These are phyloP conservation scores for Varanus komodoensis DNA, from an alignment of 2,113 vertebrate species.

Conservation along the genomic window DNA sequence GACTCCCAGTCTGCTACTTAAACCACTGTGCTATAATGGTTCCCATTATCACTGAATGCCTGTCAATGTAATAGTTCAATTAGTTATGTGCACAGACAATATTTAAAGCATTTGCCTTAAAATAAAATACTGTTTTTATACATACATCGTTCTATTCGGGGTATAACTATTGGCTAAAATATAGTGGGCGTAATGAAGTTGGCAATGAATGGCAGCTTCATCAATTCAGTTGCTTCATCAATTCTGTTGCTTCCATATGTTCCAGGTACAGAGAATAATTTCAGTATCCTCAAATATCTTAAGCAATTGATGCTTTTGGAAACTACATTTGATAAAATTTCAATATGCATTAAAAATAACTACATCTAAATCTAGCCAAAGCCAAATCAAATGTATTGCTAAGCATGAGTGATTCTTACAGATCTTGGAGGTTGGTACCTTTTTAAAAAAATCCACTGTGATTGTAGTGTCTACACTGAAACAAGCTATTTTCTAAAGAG, in stretches of 20 bases:
- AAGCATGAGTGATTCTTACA: accelerated
- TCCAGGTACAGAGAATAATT: conserved; percentile 73
- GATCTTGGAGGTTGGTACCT: neutral
- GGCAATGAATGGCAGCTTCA: conserved; percentile 80
- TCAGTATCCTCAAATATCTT: conserved; percentile 29
- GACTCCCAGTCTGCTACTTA: too few relatives aligned
- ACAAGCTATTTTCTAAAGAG: neutral
- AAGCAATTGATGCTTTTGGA: conserved; percentile 8
- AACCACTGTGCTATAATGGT: too few relatives aligned
- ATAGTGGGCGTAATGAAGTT: conserved; percentile 78
- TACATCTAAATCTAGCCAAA: neutral
- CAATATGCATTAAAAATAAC: conserved; percentile 25
- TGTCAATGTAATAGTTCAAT: neutral
- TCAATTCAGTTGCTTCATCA: conserved; percentile 54
- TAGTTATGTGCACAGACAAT: conserved; percentile 39
- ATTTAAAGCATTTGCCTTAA: neutral
- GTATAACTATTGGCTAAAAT: conserved; percentile 74
- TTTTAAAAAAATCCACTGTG: neutral
- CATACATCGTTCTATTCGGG: conserved; percentile 44
- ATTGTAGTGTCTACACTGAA: neutral
- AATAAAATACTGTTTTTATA: too few relatives aligned
- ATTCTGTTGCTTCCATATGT: conserved; percentile 54
- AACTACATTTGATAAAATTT: conserved; percentile 35
- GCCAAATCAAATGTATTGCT: conserved; percentile 49
- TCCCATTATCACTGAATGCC: neutral